Percentiles rank a stretch among this genome's conserved stretches.
Evolutionary conservation across 2,797 vertebrate species (phyloP).

Genomic region (Lepilemur septentrionalis): DNA sequence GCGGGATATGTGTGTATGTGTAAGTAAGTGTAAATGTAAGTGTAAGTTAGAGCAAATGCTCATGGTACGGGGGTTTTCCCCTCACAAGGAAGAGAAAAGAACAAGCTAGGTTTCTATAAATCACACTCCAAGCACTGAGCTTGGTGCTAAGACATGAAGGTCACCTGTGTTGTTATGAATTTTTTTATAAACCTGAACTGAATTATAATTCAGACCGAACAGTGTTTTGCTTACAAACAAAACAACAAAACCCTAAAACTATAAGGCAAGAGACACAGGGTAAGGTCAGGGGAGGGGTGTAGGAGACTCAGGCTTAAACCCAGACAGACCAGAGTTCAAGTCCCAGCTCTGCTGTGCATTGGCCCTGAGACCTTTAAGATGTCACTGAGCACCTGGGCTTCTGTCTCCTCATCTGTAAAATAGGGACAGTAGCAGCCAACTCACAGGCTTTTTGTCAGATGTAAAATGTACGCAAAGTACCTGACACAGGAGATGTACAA

Average conservation of each 20-base stretch:
- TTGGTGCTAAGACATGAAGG: neutral
- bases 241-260: neutral
- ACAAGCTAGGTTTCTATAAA: neutral
- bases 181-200: neutral
- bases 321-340: neutral
- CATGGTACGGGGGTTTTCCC: neutral
- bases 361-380: neutral
- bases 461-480: neutral
- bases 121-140: neutral
- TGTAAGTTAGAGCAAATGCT: neutral
- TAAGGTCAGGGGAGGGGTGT: neutral
- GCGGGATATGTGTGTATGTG: neutral
- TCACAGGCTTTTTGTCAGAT: neutral
- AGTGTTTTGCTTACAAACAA: conserved; percentile 7
- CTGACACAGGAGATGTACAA: fast-evolving
- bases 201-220: neutral
- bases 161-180: neutral
- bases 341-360: neutral
- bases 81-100: neutral
- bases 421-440: neutral
- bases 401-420: neutral
- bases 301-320: neutral
- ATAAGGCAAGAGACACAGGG: neutral
- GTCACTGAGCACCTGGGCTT: neutral
- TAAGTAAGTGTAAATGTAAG: neutral